These are phyloP conservation scores for Passer montanus DNA, from an alignment of 2,113 vertebrate species.

Conservation along the genomic window DNA sequence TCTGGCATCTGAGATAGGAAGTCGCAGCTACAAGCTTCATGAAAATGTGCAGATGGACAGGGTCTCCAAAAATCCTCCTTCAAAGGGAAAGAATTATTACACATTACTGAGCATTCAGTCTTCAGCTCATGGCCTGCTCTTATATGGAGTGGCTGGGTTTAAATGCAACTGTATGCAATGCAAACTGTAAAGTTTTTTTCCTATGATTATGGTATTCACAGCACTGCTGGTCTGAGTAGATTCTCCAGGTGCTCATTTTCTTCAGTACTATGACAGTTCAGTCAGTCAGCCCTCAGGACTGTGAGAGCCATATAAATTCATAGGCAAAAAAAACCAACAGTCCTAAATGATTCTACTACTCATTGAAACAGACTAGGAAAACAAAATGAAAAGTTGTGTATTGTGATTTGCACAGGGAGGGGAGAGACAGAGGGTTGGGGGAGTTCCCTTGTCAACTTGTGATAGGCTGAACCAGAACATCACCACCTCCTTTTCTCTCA, in stretches of 20 bases:
- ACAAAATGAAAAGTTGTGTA: neutral
- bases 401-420: neutral
- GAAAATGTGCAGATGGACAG: neutral
- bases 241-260: neutral
- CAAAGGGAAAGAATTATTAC: neutral
- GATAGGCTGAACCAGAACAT: neutral
- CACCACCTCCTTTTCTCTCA: neutral
- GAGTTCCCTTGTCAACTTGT: neutral
- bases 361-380: neutral
- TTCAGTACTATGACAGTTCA: neutral
- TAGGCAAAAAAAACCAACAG: neutral
- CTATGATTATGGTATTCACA: neutral
- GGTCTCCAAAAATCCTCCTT: neutral
- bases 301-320: neutral
- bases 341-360: neutral
- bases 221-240: neutral
- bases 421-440: neutral
- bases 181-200: neutral
- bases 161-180: neutral
- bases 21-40: neutral
- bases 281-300: neutral
- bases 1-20: neutral
- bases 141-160: neutral
- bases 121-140: neutral
- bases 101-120: neutral